phyloP scores from a whole-genome alignment of 2,888 invertebrate species.

The Himalopsyche japonica region DNA sequence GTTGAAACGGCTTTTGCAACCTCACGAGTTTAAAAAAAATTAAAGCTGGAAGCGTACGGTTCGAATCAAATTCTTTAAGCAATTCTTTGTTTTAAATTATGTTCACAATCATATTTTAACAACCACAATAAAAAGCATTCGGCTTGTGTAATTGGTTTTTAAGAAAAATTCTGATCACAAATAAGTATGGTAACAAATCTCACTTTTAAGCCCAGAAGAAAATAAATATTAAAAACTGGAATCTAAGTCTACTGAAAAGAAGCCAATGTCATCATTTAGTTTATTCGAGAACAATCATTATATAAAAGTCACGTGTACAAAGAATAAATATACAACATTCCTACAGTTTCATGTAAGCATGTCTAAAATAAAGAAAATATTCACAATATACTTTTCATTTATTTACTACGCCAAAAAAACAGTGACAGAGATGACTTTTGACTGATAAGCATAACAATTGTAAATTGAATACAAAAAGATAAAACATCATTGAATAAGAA shows the following conservation, averaged over 20 bases:
- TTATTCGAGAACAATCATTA: not conserved
- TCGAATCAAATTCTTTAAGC: slow-evolving; percentile 3
- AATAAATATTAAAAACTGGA: not conserved
- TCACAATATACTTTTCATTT: not conserved
- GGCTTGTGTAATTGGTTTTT: not conserved
- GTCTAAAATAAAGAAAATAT: not conserved
- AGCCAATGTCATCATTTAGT: not conserved
- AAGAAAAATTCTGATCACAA: not conserved
- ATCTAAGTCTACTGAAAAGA: slow-evolving; percentile 23
- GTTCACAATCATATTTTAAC: slow-evolving; percentile 22
- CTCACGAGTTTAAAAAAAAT: slow-evolving; percentile 26
- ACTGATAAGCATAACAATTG: no score
- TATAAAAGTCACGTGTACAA: slow-evolving; percentile 42
- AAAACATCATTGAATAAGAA: not conserved
- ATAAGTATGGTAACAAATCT: not conserved
- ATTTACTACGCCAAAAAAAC: no score
- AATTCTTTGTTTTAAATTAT: slow-evolving; percentile 12
- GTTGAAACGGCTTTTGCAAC: slow-evolving; percentile 25
- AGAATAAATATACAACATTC: not conserved
- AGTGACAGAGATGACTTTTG: no score
- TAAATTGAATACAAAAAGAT: not conserved
- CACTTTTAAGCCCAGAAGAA: not conserved
- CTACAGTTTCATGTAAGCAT: not conserved
- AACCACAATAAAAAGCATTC: slow-evolving; percentile 2
- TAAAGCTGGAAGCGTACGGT: slow-evolving; percentile 30